Conservation (phyloP, 2,888 invertebrate species). For the Smittia sp. region DNA sequence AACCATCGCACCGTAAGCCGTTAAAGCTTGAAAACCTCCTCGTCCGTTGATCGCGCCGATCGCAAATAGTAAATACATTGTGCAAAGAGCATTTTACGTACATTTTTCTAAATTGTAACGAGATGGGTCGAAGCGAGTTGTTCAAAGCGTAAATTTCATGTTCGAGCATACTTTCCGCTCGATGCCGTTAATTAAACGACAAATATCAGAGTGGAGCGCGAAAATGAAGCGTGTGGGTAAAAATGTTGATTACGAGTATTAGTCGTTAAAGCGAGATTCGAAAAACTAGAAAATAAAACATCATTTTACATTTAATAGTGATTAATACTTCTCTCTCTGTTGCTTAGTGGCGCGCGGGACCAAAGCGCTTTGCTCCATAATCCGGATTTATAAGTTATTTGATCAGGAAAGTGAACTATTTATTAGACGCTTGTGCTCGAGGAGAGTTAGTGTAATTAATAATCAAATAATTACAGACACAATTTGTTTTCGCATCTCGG, state of each 20-base stretch:
- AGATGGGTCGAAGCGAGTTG: background rate
- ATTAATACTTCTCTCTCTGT: slow-evolving; percentile 8
- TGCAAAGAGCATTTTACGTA: background rate
- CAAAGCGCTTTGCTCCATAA: background rate
- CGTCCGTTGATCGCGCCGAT: background rate
- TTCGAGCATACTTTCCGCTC: background rate
- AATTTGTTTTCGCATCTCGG: background rate
- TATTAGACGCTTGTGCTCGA: background rate
- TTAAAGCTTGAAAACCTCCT: slow-evolving; percentile 1
- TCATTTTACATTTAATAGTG: slow-evolving; percentile 13
- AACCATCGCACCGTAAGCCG: background rate
- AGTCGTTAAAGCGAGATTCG: slow-evolving; percentile 28
- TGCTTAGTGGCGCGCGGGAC: background rate
- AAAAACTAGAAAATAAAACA: slow-evolving; percentile 21
- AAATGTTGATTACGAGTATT: slow-evolving; percentile 30
- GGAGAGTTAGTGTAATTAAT: slow-evolving; percentile 9
- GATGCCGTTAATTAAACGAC: slow-evolving; percentile 1
- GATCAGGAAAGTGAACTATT: background rate
- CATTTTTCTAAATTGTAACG: background rate
- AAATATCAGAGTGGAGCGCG: background rate
- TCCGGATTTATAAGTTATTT: slow-evolving; percentile 13
- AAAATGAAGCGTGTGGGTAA: slow-evolving; percentile 28
- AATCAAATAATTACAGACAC: slow-evolving; percentile 10
- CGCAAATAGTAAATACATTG: slow-evolving; percentile 7
- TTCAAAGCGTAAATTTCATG: slow-evolving; percentile 3